These are phyloP conservation scores for Podilymbus podiceps DNA, from an alignment of 2,113 vertebrate genomes.

Conservation along the genomic window DNA sequence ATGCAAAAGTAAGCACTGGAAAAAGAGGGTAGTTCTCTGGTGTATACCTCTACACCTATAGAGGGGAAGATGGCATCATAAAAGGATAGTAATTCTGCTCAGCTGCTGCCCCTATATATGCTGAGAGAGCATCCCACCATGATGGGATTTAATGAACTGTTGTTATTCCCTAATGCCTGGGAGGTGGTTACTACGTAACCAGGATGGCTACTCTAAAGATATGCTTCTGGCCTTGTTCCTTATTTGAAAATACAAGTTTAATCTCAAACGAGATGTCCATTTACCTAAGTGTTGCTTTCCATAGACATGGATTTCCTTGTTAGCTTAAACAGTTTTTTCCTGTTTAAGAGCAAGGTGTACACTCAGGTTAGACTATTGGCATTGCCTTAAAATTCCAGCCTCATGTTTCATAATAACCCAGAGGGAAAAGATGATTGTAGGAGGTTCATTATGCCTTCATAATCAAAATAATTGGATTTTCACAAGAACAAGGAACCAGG, in stretches of 20 bases:
- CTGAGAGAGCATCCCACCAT: neutral
- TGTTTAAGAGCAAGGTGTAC: neutral
- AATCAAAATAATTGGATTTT: neutral
- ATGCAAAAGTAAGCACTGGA: conserved; percentile 2
- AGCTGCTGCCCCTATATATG: neutral
- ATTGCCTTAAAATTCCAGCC: neutral
- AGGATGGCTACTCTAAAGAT: neutral
- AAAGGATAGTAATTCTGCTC: neutral
- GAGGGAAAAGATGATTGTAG: neutral
- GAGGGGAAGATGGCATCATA: neutral
- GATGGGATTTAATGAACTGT: neutral
- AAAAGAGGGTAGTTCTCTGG: neutral
- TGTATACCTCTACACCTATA: neutral
- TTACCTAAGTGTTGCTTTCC: neutral
- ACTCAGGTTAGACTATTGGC: neutral
- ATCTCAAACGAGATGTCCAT: neutral
- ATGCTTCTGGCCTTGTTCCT: neutral
- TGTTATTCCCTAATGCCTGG: neutral
- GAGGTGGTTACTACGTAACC: neutral
- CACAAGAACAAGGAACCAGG: neutral
- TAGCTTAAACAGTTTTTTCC: neutral
- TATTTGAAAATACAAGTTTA: neutral
- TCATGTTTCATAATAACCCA: neutral
- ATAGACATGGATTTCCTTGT: neutral
- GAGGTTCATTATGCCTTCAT: neutral